Conservation (phyloP, 2,797 vertebrate species). For the Emys orbicularis region DNA sequence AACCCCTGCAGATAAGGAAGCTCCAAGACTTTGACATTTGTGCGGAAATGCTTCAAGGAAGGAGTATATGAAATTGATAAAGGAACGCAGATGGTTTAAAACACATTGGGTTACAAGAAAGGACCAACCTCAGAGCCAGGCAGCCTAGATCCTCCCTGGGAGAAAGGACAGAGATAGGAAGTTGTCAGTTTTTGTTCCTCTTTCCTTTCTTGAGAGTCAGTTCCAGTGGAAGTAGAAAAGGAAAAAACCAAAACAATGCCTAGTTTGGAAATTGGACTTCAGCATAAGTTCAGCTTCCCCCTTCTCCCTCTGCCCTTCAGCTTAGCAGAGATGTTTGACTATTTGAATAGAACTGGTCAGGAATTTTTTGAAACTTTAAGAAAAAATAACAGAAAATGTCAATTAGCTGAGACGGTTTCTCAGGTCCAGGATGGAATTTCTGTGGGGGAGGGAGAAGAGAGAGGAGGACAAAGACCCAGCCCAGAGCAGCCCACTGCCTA, state of each 20-base stretch:
- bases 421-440: not conserved
- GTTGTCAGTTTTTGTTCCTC: not conserved
- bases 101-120: constrained; percentile 20
- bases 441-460: not conserved
- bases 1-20: constrained; percentile 28
- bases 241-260: not conserved
- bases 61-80: constrained; percentile 26
- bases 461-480: not conserved
- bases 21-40: constrained; percentile 53
- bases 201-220: not conserved
- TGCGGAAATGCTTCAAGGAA: constrained; percentile 40
- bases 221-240: not conserved
- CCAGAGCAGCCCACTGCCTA: too few relatives aligned
- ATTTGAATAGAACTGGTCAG: not conserved
- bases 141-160: not conserved
- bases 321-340: not conserved
- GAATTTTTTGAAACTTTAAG: not conserved
- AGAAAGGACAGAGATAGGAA: not conserved
- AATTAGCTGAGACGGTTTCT: not conserved
- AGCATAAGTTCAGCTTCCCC: not conserved
- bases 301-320: not conserved
- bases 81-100: constrained; percentile 39
- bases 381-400: not conserved
- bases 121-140: not conserved
- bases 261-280: not conserved